Base-by-base conservation (phyloP, 2,888 invertebrate species). In the Rhaphigaster nebulosa region DNA sequence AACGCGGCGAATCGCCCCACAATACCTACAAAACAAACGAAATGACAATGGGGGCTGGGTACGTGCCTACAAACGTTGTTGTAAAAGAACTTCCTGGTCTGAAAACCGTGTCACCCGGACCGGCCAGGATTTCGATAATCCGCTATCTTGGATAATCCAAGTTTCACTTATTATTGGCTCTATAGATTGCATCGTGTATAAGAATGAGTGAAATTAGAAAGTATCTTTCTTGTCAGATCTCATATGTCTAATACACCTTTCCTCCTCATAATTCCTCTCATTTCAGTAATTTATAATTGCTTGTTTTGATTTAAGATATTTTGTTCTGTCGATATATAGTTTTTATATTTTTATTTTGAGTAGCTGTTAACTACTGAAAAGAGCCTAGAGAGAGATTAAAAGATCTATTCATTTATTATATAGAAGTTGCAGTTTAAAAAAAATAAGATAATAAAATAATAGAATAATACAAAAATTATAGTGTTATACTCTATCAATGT, bases 1-100 rank as follows among this genome's bases (percentile, higher is more conserved):
- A 50, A 84, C 84, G 45, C 45, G n/a, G 45, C 84, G 84, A 84
- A 84, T 84, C n/a, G 45, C n/a, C 26, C n/a, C 1, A 76, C 70
- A 76, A 76, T 76, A n/a, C 6, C 70, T 8, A 23, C 20, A 76
- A 38, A 38, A 76, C 70, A 76, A 84, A 84, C 84, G 10, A 84
- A 50, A 50, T 84, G 45, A 84, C 84, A 84, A 84, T 84, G n/a
- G 45, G n/a, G 45, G 45, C 45, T 45, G 15, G 45, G 38, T 45
- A 84, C 84, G 84, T 84, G 84, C 84, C 84, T 50, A 45, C 45
- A 45, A 38, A 15, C 13, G 45, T 41, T 2, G 23, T 20, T 41
- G 80, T 84, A 41, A 84, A 50, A 41, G 84, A 34, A 84, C 84
- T 84, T 84, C 84, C 84, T 84, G 45, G n/a, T 13, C 45, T 41